Evolutionary conservation across 1,140 invertebrate genomes (phyloP).

Genomic region (Papilio machaon): DNA sequence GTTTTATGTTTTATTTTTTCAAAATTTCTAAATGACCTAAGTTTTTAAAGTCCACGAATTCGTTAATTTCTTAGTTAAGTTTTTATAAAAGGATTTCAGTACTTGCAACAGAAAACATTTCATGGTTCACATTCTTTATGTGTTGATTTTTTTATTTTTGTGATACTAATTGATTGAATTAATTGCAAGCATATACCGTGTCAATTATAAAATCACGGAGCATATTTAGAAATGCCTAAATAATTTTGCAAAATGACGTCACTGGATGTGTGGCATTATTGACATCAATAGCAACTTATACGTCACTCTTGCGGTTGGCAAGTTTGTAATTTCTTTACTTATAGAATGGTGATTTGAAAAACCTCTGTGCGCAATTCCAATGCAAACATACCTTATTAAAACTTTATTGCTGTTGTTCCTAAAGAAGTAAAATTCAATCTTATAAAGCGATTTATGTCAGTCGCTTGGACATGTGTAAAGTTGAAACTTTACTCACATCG

Average conservation of each 20-base stretch:
- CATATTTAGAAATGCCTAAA: background rate
- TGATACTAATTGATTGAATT: slow-evolving; percentile 66
- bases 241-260: background rate
- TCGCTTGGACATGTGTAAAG: too few species aligned
- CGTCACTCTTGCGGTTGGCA: background rate
- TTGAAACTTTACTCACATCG: too few species aligned
- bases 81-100: slow-evolving; percentile 52
- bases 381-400: too few species aligned
- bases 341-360: slow-evolving; percentile 3
- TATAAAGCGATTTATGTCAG: too few species aligned
- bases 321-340: background rate
- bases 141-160: slow-evolving; percentile 64
- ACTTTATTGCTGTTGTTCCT: too few species aligned
- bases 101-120: slow-evolving; percentile 58
- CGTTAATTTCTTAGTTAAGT: slow-evolving; percentile 49
- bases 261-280: background rate
- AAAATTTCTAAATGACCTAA: slow-evolving; percentile 26
- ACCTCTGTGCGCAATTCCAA: too few species aligned
- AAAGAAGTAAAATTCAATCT: too few species aligned
- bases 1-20: slow-evolving; percentile 34
- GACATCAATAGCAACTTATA: background rate
- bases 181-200: slow-evolving; percentile 61
- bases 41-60: slow-evolving; percentile 22
- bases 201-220: background rate
- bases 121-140: slow-evolving; percentile 70